Evolutionary conservation across 2,113 vertebrate genomes (phyloP).

Genomic region (Nematolebias whitei): DNA sequence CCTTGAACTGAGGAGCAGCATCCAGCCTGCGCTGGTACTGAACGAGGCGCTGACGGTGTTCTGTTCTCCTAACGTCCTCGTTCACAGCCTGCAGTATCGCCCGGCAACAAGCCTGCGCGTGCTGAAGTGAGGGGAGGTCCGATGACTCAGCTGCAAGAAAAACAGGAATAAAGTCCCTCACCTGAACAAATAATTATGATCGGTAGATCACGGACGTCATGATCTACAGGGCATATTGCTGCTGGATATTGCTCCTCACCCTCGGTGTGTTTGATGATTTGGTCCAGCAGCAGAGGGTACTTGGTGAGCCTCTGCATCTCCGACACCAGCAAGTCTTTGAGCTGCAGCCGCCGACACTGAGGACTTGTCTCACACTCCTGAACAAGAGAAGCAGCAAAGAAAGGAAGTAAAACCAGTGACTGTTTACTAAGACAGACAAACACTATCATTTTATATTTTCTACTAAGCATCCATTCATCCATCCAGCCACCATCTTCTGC

Average conservation of each 20-base stretch:
- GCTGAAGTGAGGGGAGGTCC: constrained; percentile 84
- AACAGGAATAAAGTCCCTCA: neutral
- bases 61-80: constrained; percentile 85
- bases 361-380: constrained; percentile 87
- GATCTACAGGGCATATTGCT: too few species aligned
- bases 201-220: neutral
- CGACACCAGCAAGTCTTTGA: constrained; percentile 91
- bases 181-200: too few species aligned
- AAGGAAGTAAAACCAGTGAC: too few species aligned
- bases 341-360: constrained; percentile 91
- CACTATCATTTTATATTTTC: too few species aligned
- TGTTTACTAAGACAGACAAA: too few species aligned
- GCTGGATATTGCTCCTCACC: too few species aligned
- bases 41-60: constrained; percentile 85
- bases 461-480: too few species aligned
- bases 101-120: constrained; percentile 86
- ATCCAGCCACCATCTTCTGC: too few species aligned
- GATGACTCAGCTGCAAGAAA: constrained; percentile 70
- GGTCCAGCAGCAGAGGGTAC: constrained; percentile 93
- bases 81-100: constrained; percentile 89
- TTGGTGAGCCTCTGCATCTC: constrained; percentile 97
- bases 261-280: constrained; percentile 88
- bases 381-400: too few species aligned
- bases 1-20: constrained; percentile 88
- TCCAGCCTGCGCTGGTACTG: constrained; percentile 92